Evolutionary conservation across 2,797 vertebrate genomes (phyloP).

Genomic region (Sphenopsis melanotis): DNA sequence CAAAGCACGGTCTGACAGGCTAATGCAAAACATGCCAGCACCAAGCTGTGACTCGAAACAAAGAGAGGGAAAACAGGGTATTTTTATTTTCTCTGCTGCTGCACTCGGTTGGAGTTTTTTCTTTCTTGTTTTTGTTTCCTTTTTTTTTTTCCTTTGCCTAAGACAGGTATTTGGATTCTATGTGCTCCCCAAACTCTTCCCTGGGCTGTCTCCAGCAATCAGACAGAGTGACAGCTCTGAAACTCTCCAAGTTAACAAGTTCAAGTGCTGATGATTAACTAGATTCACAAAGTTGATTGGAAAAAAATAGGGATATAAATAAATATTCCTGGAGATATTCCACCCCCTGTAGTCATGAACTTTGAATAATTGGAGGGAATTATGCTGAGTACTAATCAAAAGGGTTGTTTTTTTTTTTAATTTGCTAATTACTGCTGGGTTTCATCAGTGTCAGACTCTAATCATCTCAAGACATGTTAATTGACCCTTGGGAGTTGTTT

Average conservation of each 20-base stretch:
- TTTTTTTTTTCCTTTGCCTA: background rate
- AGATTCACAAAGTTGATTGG: slow-evolving; percentile 77
- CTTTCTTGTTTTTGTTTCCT: background rate
- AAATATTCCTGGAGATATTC: slow-evolving; percentile 81
- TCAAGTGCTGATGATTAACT: slow-evolving; percentile 72
- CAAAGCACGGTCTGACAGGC: background rate
- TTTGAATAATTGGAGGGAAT: slow-evolving; percentile 86
- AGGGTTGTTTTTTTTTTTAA: slow-evolving; percentile 71
- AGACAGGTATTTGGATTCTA: slow-evolving; percentile 12
- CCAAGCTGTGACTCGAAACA: slow-evolving; percentile 60
- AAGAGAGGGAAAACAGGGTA: slow-evolving; percentile 30
- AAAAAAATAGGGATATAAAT: slow-evolving; percentile 80
- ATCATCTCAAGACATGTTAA: slow-evolving; percentile 84
- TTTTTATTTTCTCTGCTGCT: slow-evolving; percentile 48
- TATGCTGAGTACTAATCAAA: slow-evolving; percentile 86
- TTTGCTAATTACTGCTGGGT: slow-evolving; percentile 83
- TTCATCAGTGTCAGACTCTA: slow-evolving; percentile 84
- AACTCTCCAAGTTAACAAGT: slow-evolving; percentile 70
- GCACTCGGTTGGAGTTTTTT: background rate
- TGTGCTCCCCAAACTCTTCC: slow-evolving; percentile 8
- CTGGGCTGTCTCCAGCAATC: slow-evolving; percentile 55
- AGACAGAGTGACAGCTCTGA: slow-evolving; percentile 64
- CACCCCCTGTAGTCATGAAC: slow-evolving; percentile 84
- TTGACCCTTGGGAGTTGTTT: slow-evolving; percentile 80
- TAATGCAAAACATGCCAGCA: slow-evolving; percentile 58